phyloP scores from a whole-genome alignment of 2,113 vertebrate genomes.

The Astur gentilis region DNA sequence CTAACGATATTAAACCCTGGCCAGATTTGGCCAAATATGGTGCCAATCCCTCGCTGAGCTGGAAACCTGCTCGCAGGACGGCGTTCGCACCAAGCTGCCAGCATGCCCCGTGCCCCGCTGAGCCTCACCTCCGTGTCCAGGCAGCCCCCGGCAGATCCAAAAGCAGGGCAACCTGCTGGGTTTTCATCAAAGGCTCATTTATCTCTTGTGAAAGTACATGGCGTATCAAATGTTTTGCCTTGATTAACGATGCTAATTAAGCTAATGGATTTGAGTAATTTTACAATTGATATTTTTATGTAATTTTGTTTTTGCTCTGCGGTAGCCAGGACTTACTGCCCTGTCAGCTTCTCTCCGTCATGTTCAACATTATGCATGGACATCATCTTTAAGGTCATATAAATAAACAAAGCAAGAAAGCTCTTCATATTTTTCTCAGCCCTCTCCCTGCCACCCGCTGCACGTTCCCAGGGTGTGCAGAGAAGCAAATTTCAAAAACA shows the following conservation, averaged over 20 bases:
- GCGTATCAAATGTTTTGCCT: constrained; percentile 59
- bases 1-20: background rate
- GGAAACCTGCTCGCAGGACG: background rate
- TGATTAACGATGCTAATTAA: constrained; percentile 71
- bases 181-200: constrained; percentile 49
- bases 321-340: constrained; percentile 24
- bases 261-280: constrained; percentile 67
- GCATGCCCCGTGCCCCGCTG: background rate
- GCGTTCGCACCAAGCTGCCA: background rate
- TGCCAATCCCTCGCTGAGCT: background rate
- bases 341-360: constrained; percentile 40
- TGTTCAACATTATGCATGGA: background rate
- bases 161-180: constrained; percentile 36
- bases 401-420: constrained; percentile 38
- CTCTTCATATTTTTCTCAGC: background rate
- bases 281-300: constrained; percentile 62
- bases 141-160: background rate
- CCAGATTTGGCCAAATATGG: background rate
- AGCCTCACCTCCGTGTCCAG: background rate
- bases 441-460: background rate
- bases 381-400: constrained; percentile 40
- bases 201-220: constrained; percentile 59
- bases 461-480: background rate
- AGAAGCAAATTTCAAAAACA: background rate
- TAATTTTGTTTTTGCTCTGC: constrained; percentile 39